Conservation (phyloP, 2,797 vertebrate genomes). For the Limnodromus scolopaceus region DNA sequence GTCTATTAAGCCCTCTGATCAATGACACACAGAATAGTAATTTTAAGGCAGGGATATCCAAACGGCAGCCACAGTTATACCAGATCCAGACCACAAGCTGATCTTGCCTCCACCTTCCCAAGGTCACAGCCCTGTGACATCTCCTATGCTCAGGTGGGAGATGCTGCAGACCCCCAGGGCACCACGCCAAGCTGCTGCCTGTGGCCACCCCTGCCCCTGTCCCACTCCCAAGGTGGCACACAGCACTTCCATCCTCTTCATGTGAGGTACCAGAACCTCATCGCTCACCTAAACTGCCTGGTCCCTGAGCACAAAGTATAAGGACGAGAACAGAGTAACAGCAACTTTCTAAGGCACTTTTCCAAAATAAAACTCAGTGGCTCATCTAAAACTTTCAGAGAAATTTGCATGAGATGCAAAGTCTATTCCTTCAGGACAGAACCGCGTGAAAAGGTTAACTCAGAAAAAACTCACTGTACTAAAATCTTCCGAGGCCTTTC, state of each 20-base stretch:
- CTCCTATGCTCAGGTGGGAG: background rate
- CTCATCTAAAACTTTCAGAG: background rate
- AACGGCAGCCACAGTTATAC: background rate
- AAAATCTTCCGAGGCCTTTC: background rate
- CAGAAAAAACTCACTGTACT: background rate
- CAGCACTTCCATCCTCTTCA: background rate
- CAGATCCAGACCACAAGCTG: background rate
- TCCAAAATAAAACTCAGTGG: background rate
- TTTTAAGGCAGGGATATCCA: background rate
- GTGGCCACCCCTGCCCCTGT: background rate
- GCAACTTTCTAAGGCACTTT: background rate
- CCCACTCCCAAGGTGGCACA: background rate
- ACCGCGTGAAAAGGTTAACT: background rate
- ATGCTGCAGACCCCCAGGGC: background rate
- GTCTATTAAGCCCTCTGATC: background rate
- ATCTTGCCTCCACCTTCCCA: background rate
- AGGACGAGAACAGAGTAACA: background rate
- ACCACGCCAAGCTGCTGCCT: background rate
- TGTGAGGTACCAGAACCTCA: rapidly evolving
- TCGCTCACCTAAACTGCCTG: background rate
- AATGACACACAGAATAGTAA: background rate
- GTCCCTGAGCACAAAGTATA: background rate
- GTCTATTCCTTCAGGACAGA: background rate
- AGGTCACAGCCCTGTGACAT: background rate
- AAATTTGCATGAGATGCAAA: background rate